Evolutionary conservation across 2,113 vertebrate species (phyloP).

Genomic region (Arizona elegans): DNA sequence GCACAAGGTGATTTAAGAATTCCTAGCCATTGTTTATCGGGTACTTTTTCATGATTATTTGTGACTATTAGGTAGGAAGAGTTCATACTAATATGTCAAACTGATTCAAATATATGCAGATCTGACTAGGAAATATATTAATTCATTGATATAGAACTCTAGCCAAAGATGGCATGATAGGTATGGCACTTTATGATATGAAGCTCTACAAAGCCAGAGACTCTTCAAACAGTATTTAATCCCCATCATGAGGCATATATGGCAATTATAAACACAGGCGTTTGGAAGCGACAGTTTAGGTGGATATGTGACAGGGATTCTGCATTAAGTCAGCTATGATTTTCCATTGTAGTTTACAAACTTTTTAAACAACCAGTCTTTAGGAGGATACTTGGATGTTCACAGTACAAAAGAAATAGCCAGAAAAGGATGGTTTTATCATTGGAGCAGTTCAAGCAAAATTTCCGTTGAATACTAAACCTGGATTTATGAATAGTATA

Average conservation of each 20-base stretch:
- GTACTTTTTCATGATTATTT: not conserved
- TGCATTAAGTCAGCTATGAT: not conserved
- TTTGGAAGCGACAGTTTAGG: not conserved
- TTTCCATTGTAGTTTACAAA: not conserved
- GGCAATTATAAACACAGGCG: not conserved
- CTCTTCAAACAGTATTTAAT: not conserved
- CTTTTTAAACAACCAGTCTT: not conserved
- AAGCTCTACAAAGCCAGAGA: not conserved
- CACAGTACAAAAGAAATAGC: not conserved
- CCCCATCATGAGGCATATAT: not conserved
- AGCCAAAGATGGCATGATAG: not conserved
- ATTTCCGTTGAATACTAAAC: not conserved
- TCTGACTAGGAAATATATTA: not conserved
- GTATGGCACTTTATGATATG: not conserved
- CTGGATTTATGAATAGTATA: not conserved
- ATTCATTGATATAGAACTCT: not conserved
- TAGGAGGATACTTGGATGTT: not conserved
- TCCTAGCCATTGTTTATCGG: conserved; percentile 35
- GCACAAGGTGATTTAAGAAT: conserved; percentile 25
- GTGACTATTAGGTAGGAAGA: not conserved
- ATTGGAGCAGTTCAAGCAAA: not conserved
- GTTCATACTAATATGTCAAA: not conserved
- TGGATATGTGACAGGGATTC: not conserved
- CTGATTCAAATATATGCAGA: not conserved
- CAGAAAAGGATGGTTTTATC: not conserved